These are phyloP conservation scores for Sternotherus odoratus DNA, from an alignment of 2,797 vertebrate species.

Conservation along the genomic window DNA sequence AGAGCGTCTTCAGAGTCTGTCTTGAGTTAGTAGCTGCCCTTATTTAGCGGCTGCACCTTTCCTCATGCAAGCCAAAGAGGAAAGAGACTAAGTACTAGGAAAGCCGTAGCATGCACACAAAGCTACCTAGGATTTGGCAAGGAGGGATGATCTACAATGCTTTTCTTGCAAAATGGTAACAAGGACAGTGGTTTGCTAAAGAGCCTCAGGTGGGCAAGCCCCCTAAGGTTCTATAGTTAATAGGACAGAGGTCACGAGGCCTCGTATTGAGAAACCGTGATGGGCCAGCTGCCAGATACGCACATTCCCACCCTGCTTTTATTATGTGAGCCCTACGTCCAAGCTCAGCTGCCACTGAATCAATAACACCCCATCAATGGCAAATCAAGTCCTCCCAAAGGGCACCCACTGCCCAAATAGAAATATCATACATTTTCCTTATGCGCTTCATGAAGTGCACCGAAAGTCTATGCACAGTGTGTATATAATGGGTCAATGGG, in stretches of 20 bases:
- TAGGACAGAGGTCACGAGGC: conserved; percentile 28
- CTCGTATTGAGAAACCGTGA: neutral
- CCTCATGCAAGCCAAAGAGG: neutral
- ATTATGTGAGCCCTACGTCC: fast-evolving
- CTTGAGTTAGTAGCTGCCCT: neutral
- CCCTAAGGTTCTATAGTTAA: neutral
- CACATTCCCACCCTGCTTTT: neutral
- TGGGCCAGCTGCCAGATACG: neutral
- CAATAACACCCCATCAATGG: conserved; percentile 5
- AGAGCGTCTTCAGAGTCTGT: neutral
- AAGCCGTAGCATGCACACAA: neutral
- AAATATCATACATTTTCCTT: conserved; percentile 45
- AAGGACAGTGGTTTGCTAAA: neutral
- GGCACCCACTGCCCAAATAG: neutral
- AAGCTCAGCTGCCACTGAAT: conserved; percentile 46
- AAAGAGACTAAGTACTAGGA: neutral
- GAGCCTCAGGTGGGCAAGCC: neutral
- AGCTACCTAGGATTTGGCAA: neutral
- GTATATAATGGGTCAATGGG: neutral
- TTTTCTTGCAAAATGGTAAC: neutral
- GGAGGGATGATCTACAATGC: neutral
- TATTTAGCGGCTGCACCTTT: neutral
- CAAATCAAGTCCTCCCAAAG: conserved; percentile 30
- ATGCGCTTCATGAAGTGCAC: neutral
- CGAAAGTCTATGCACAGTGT: neutral